phyloP scores from a whole-genome alignment of 2,113 vertebrate species.

The Coptodon rendalli region DNA sequence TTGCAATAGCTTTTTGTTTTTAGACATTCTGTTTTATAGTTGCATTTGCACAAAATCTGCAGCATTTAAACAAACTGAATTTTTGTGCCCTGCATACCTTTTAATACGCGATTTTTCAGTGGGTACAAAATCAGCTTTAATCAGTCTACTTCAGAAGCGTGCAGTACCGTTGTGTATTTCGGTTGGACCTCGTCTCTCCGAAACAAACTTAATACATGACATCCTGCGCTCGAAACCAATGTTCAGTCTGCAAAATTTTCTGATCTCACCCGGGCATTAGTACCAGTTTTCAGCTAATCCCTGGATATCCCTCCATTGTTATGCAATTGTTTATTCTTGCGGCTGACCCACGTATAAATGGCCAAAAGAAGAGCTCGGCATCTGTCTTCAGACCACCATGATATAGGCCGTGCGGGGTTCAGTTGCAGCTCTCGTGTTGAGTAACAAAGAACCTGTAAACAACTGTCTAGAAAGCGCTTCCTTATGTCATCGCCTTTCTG shows the following conservation, averaged over 20 bases:
- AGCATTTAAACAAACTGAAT: background rate
- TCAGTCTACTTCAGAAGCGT: background rate
- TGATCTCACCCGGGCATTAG: background rate
- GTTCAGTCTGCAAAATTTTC: background rate
- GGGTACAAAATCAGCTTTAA: background rate
- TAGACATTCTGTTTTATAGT: background rate
- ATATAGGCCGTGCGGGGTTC: background rate
- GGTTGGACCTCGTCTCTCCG: background rate
- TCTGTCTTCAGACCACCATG: conserved; percentile 3
- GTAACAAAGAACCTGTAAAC: background rate
- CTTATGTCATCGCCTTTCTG: background rate
- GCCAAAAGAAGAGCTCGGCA: conserved; percentile 3
- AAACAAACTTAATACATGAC: background rate
- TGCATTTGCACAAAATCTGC: background rate
- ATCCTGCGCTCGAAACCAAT: background rate
- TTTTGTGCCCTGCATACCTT: background rate
- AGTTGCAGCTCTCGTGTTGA: background rate
- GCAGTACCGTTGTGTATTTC: background rate
- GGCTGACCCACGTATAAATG: conserved; percentile 3
- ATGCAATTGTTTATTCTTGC: conserved; percentile 39
- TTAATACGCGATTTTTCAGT: background rate
- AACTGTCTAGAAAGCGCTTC: background rate
- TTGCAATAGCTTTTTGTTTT: background rate
- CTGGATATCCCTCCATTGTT: conserved; percentile 47
- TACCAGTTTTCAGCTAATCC: conserved; percentile 37